phyloP scores from a whole-genome alignment of 2,113 vertebrate genomes.

The Candoia aspera region DNA sequence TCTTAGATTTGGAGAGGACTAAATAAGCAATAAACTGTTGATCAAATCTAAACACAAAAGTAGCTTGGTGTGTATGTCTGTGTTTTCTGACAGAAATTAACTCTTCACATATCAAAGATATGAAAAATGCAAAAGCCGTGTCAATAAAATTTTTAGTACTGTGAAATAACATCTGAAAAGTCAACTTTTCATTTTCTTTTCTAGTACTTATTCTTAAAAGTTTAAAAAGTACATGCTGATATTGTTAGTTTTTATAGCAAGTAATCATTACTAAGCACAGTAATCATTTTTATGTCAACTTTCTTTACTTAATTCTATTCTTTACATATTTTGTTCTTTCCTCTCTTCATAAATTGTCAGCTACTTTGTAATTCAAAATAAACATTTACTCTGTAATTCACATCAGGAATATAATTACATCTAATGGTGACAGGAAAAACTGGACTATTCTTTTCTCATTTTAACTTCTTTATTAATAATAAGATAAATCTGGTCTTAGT shows the following conservation, averaged over 20 bases:
- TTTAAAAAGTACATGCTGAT: neutral
- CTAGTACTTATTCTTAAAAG: neutral
- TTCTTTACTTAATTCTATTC: neutral
- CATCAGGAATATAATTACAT: neutral
- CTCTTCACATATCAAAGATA: neutral
- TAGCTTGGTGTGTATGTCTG: neutral
- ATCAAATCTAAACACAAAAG: fast-evolving
- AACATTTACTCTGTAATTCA: neutral
- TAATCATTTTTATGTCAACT: neutral
- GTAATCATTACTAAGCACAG: neutral
- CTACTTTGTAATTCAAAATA: neutral
- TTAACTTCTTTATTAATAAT: neutral
- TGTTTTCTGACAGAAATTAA: neutral
- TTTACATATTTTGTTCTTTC: neutral
- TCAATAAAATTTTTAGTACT: neutral
- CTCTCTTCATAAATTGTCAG: neutral
- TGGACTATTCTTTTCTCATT: neutral
- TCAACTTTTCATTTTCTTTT: neutral
- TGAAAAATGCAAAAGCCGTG: neutral
- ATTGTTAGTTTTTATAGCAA: neutral
- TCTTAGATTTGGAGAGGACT: neutral
- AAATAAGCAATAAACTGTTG: neutral
- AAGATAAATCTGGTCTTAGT: neutral
- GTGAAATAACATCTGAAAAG: neutral
- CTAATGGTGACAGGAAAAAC: neutral